phyloP scores from a whole-genome alignment of 2,888 invertebrate genomes.

The Brachyptera risi region DNA sequence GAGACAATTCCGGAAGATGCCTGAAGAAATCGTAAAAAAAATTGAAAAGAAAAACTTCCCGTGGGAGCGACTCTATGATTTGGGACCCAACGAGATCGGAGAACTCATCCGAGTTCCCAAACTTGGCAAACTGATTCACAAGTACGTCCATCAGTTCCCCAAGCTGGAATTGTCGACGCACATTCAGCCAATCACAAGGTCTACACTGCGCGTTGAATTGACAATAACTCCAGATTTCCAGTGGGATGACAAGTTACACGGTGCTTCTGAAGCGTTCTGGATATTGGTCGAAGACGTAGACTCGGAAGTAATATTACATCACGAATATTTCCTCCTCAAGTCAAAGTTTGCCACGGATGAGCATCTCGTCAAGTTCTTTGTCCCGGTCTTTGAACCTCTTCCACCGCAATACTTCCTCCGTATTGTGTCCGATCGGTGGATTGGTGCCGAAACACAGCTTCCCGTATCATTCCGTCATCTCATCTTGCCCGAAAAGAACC shows the following conservation, averaged over 20 bases:
- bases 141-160: slow-evolving; percentile 94
- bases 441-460: slow-evolving; percentile 91
- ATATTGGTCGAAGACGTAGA: slow-evolving; percentile 84
- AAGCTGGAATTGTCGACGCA: slow-evolving; percentile 94
- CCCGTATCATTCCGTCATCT: slow-evolving; percentile 97
- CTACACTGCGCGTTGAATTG: slow-evolving; percentile 89
- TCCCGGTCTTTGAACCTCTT: slow-evolving; percentile 96
- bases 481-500: slow-evolving; percentile 95
- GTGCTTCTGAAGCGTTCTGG: slow-evolving; percentile 78
- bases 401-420: slow-evolving; percentile 97
- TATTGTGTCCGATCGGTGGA: slow-evolving; percentile 87
- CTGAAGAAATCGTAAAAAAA: slow-evolving; percentile 93
- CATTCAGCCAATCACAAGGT: slow-evolving; percentile 94
- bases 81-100: slow-evolving; percentile 96
- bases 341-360: slow-evolving; percentile 92
- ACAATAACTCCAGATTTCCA: slow-evolving; percentile 98
- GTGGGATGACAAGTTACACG: slow-evolving; percentile 94
- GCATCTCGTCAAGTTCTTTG: slow-evolving; percentile 95
- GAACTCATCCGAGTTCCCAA: slow-evolving; percentile 90
- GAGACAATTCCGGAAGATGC: slow-evolving; percentile 95
- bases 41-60: slow-evolving; percentile 97
- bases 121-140: slow-evolving; percentile 91
- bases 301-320: slow-evolving; percentile 85
- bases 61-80: slow-evolving; percentile 87
- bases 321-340: slow-evolving; percentile 93